Conservation (phyloP, 30 jellyfish, hydroid and myxozoan species). For the Mastigias papua region DNA sequence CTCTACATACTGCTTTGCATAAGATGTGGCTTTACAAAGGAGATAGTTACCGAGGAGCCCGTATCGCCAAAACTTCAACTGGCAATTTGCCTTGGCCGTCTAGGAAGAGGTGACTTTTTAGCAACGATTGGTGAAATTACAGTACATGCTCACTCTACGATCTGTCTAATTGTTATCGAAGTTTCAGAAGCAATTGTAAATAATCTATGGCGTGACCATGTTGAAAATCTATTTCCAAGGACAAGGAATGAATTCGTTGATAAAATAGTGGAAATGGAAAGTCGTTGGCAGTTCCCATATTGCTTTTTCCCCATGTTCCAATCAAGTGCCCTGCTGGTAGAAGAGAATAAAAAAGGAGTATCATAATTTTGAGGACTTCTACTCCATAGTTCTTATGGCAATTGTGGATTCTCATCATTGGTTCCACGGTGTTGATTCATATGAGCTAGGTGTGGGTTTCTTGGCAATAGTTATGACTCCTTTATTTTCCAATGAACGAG, state of each 20-base stretch:
- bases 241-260: conserved; percentile 6
- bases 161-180: conserved; percentile 21
- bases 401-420: conserved; percentile 59
- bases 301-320: conserved; percentile 48
- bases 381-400: conserved; percentile 50
- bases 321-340: conserved; percentile 53
- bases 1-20: no score
- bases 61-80: no score
- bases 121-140: conserved; percentile 34
- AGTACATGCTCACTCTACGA: conserved; percentile 32
- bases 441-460: conserved; percentile 62
- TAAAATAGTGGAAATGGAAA: conserved; percentile 28
- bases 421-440: conserved; percentile 50
- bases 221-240: conserved; percentile 18
- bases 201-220: conserved; percentile 34
- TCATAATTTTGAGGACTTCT: conserved; percentile 46
- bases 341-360: conserved; percentile 21
- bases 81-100: no score
- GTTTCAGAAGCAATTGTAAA: conserved; percentile 40
- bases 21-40: no score
- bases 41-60: no score
- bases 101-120: background rate
- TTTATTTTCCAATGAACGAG: conserved; percentile 34
- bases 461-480: conserved; percentile 70
- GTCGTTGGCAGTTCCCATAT: conserved; percentile 57